Evolutionary conservation across 2,113 vertebrate genomes (phyloP), one percentile per base, ranked within the genome.

Genomic region (Carettochelys insculpta): DNA sequence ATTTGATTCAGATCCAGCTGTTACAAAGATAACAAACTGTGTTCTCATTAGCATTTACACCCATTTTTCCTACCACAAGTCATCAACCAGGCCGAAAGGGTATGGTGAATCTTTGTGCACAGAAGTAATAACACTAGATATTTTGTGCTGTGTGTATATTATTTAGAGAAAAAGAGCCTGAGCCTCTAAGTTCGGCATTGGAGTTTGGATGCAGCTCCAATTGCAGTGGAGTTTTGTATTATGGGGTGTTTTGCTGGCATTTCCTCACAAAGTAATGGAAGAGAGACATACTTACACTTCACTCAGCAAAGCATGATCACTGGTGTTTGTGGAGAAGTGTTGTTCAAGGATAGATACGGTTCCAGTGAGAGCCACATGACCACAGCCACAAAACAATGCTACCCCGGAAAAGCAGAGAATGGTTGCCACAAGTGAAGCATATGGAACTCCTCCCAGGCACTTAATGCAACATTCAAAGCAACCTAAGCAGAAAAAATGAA

Each of bases 401-500:
- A 99, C 99, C 43, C 99, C 99, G 1, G 98, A 99, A 98, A 99
- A 99, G 98, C 99, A 99, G 90, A 99, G 98, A 97, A 99, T 99
- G 71, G 99, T 99, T 91, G 99, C 99, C 96, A 99, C 98, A 88
- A 99, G 98, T 4, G 99, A 99, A 76, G 99, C 99, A 10, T 99
- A 99, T 61, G 99, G 99, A 94, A 99, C 99, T 56, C 99, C 99
- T 83, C 99, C 99, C 97, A 99, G 98, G 98, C 99, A 99, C 97
- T 99, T 99, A 97, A 99, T 99, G 97, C 99, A 99, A 98, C 99
- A 99, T 97, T 99, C 99, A 89, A 99, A 99, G 97, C 99, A 99
- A 98, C 99, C 99, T 99, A 97, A 71, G 97, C 94, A 92, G 83
- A 91, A 82, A 91, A 93, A 83, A 94, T 45, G 79, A 92, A 93